phyloP scores from a whole-genome alignment of 2,888 invertebrate genomes.

The Odontomyia ornata region DNA sequence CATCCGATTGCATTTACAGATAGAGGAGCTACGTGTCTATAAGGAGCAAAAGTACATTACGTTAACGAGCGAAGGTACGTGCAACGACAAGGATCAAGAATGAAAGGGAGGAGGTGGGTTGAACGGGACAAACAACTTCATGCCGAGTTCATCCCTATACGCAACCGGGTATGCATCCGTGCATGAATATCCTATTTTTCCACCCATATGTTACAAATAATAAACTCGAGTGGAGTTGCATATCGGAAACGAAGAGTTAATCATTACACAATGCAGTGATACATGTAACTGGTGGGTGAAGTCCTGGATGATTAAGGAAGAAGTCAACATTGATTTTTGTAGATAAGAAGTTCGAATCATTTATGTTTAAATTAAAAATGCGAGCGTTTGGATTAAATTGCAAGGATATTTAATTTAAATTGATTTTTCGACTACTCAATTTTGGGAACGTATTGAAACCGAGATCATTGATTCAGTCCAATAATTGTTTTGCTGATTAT shows the following conservation, averaged over 20 bases:
- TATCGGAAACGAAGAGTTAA: neutral
- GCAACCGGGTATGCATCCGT: constrained; percentile 39
- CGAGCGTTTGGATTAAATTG: too few relatives aligned
- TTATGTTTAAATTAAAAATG: too few relatives aligned
- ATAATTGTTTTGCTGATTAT: too few relatives aligned
- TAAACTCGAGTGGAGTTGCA: constrained; percentile 1
- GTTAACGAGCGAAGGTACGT: constrained; percentile 31
- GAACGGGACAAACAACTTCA: too few relatives aligned
- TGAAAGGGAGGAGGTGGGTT: constrained; percentile 4
- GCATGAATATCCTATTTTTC: constrained; percentile 43
- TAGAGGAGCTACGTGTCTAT: constrained; percentile 10
- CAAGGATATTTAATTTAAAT: too few relatives aligned
- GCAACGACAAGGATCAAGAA: neutral
- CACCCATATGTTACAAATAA: constrained; percentile 37
- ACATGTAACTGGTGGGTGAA: neutral
- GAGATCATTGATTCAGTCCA: neutral
- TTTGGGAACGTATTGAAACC: neutral
- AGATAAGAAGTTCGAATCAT: neutral
- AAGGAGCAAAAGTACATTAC: constrained; percentile 36
- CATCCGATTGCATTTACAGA: constrained; percentile 25
- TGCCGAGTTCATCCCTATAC: constrained; percentile 6
- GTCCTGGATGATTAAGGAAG: neutral
- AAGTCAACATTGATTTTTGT: constrained; percentile 14
- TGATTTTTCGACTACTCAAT: too few relatives aligned
- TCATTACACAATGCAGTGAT: constrained; percentile 19